phyloP scores from a whole-genome alignment of 2,113 vertebrate genomes.

The Aptenodytes forsteri region DNA sequence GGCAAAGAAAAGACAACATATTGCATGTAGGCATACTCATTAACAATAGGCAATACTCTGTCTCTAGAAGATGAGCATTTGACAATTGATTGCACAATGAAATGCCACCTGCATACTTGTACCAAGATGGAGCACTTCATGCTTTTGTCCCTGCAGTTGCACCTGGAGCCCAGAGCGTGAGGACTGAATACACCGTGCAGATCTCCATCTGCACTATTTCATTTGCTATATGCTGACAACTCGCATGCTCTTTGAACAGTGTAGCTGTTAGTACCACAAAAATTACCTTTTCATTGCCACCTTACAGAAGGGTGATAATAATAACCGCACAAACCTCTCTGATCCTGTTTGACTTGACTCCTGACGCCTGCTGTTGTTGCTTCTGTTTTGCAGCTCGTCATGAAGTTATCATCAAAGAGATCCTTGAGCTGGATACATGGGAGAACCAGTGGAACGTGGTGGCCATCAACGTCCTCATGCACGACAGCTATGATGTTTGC shows the following conservation, averaged over 20 bases:
- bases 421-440: constrained; percentile 90
- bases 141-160: constrained; percentile 6
- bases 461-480: constrained; percentile 86
- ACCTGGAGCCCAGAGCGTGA: not conserved
- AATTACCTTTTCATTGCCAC: not conserved
- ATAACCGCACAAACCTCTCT: not conserved
- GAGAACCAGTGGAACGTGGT: constrained; percentile 91
- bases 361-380: not conserved
- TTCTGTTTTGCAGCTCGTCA: constrained; percentile 85
- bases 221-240: not conserved
- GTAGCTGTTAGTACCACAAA: not conserved
- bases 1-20: not conserved
- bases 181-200: not conserved
- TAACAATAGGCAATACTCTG: not conserved
- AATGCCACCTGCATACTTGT: not conserved
- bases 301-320: not conserved
- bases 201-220: not conserved
- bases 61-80: not conserved
- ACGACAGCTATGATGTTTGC: constrained; percentile 94
- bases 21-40: not conserved
- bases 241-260: rapidly evolving
- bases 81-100: not conserved
- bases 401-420: constrained; percentile 92
- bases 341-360: not conserved
- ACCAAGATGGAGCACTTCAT: not conserved